phyloP scores from a whole-genome alignment of 2,113 vertebrate species.

The Rostratula benghalensis region DNA sequence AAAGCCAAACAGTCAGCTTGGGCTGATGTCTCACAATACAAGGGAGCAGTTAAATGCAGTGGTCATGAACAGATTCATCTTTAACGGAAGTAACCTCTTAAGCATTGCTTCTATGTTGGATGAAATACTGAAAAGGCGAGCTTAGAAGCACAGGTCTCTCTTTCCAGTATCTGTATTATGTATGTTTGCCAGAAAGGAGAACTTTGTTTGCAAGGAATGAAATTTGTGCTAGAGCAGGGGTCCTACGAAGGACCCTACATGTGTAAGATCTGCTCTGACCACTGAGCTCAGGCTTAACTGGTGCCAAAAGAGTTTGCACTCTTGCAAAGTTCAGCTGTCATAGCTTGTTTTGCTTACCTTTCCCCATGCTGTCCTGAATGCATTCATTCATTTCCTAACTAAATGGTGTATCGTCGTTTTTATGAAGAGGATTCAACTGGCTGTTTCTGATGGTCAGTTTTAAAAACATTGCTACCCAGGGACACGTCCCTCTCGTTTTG shows the following conservation, averaged over 20 bases:
- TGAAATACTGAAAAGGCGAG: not conserved
- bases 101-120: not conserved
- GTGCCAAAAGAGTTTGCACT: not conserved
- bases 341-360: not conserved
- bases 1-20: not conserved
- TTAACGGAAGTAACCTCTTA: not conserved
- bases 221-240: not conserved
- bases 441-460: conserved; percentile 11
- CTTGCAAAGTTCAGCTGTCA: not conserved
- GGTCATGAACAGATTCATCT: not conserved
- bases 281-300: not conserved
- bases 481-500: not conserved
- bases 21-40: not conserved
- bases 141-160: not conserved
- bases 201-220: not conserved
- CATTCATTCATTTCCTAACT: not conserved
- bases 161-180: not conserved
- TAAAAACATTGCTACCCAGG: not conserved
- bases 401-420: conserved; percentile 8
- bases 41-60: not conserved
- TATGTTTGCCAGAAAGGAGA: not conserved
- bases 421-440: not conserved
- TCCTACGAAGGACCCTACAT: rapidly evolving
- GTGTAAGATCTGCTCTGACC: not conserved
- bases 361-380: not conserved